Evolutionary conservation across 1,140 invertebrate genomes (phyloP).

Genomic region (Augochlora pura): DNA sequence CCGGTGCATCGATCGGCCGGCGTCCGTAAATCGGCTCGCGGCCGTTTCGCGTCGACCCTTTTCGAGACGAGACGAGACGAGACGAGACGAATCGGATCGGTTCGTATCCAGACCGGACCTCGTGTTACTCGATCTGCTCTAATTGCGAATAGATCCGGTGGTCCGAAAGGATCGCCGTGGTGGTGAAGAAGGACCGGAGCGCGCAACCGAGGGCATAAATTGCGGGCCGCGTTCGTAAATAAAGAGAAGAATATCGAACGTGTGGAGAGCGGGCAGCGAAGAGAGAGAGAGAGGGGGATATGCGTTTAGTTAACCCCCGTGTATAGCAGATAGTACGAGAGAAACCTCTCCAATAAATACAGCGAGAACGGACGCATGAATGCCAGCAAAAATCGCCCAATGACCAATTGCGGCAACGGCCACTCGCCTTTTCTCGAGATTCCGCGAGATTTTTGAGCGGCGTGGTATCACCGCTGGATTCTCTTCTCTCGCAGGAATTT

Average conservation of each 20-base stretch:
- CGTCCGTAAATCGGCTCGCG: constrained; percentile 13
- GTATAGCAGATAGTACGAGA: constrained; percentile 58
- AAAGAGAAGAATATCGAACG: constrained; percentile 76
- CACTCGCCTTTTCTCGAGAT: constrained; percentile 70
- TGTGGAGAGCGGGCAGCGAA: constrained; percentile 43
- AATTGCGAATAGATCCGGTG: constrained; percentile 35
- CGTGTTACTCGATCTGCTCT: constrained; percentile 25
- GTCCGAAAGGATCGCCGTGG: background rate
- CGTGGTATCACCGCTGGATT: constrained; percentile 56
- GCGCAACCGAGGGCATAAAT: constrained; percentile 67
- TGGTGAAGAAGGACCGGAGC: background rate
- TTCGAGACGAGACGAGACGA: constrained; percentile 7
- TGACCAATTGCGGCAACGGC: constrained; percentile 74
- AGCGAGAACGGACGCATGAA: constrained; percentile 75
- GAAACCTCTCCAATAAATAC: constrained; percentile 76
- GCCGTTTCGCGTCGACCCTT: background rate
- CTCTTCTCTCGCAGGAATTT: constrained; percentile 55
- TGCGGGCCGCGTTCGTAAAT: constrained; percentile 73
- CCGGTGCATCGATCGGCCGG: constrained; percentile 12
- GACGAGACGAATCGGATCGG: too few relatives aligned
- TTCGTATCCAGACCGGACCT: background rate
- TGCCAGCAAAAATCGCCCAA: constrained; percentile 75
- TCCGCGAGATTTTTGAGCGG: constrained; percentile 66
- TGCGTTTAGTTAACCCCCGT: constrained; percentile 57
- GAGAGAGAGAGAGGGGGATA: constrained; percentile 30